These are phyloP conservation scores for Coregonus ussuriensis DNA, from an alignment of 2,797 vertebrate genomes.

Conservation along the genomic window DNA sequence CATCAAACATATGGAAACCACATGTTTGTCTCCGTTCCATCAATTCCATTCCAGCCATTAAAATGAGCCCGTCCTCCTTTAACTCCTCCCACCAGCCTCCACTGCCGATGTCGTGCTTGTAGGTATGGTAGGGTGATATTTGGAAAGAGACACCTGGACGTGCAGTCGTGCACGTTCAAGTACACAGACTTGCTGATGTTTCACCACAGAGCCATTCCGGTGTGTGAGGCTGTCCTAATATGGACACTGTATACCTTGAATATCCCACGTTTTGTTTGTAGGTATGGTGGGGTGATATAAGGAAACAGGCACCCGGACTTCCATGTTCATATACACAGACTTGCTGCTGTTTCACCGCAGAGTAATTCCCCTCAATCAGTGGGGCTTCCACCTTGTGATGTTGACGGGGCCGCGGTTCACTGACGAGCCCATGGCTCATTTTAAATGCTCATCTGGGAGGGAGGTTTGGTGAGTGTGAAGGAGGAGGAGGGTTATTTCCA, in stretches of 20 bases:
- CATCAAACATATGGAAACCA: no score
- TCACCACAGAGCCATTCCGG: not conserved
- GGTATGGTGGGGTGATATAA: not conserved
- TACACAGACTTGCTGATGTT: not conserved
- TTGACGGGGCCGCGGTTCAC: not conserved
- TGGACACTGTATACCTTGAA: no score
- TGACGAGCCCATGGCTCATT: constrained; percentile 6
- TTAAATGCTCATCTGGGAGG: constrained; percentile 8
- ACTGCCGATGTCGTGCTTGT: no score
- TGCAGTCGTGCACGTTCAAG: not conserved
- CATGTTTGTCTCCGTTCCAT: no score
- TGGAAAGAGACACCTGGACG: not conserved
- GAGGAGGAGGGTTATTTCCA: not conserved
- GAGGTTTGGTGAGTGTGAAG: not conserved
- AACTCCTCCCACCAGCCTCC: no score
- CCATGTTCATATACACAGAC: not conserved
- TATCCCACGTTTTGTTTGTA: no score
- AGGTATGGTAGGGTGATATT: not conserved
- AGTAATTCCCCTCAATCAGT: constrained; percentile 8
- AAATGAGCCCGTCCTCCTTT: no score
- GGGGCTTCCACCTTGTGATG: not conserved
- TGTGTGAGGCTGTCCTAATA: no score
- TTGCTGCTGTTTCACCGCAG: constrained; percentile 1
- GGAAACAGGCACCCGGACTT: not conserved
- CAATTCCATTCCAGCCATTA: no score